phyloP scores from a whole-genome alignment of 1,140 invertebrate genomes.

The Rhyacophila brunnea region DNA sequence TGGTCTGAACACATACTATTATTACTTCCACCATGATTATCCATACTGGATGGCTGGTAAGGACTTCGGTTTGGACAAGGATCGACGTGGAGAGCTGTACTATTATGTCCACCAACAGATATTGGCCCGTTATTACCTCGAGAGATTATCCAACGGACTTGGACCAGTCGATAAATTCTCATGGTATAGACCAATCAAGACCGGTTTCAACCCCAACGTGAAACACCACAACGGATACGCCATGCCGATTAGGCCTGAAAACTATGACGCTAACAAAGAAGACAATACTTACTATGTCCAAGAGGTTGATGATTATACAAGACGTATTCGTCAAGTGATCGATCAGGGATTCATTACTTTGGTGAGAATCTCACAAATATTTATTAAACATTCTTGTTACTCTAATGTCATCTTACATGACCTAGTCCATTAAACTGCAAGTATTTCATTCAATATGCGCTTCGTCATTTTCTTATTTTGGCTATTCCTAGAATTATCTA shows the following conservation, averaged over 20 bases:
- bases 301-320: slow-evolving; percentile 53
- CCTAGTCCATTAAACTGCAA: no score
- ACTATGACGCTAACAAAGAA: slow-evolving; percentile 48
- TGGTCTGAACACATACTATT: slow-evolving; percentile 67
- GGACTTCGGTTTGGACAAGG: slow-evolving; percentile 55
- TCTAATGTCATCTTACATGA: no score
- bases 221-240: slow-evolving; percentile 57
- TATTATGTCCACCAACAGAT: slow-evolving; percentile 61
- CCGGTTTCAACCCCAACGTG: slow-evolving; percentile 59
- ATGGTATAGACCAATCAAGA: slow-evolving; percentile 54
- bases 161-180: slow-evolving; percentile 59
- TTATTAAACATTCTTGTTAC: not conserved
- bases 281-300: slow-evolving; percentile 46
- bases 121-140: slow-evolving; percentile 64
- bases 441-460: slow-evolving; percentile 11
- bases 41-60: slow-evolving; percentile 64
- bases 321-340: slow-evolving; percentile 56
- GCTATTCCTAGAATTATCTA: slow-evolving; percentile 53
- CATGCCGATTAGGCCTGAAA: slow-evolving; percentile 56
- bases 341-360: slow-evolving; percentile 52
- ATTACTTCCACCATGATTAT: slow-evolving; percentile 60
- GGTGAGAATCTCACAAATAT: slow-evolving; percentile 15
- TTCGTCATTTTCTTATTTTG: slow-evolving; percentile 42
- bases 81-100: slow-evolving; percentile 63
- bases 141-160: slow-evolving; percentile 62